phyloP scores from a whole-genome alignment of 2,888 invertebrate genomes.

The Himalopsyche tibetana region DNA sequence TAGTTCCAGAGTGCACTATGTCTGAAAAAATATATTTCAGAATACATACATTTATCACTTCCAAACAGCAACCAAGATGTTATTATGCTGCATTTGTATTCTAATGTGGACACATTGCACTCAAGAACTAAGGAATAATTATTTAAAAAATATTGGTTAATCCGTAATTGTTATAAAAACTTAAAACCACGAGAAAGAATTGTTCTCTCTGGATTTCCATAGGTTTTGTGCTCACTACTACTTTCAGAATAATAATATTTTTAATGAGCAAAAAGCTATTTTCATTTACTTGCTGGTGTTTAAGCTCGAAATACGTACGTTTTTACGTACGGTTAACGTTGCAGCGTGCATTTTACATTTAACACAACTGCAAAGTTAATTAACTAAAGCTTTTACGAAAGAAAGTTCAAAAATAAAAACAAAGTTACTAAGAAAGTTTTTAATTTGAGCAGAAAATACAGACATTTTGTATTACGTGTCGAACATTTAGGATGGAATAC shows the following conservation, averaged over 20 bases:
- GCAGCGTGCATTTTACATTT: conserved; percentile 32
- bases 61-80: too few species aligned
- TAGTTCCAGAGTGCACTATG: too few species aligned
- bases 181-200: too few species aligned
- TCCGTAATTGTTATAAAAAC: too few species aligned
- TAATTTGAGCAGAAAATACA: background rate
- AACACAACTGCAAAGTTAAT: conserved; percentile 11
- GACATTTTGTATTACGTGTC: too few species aligned
- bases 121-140: too few species aligned
- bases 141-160: too few species aligned
- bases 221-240: conserved; percentile 53
- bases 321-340: conserved; percentile 19
- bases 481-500: too few species aligned
- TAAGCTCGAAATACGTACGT: conserved; percentile 3
- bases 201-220: background rate
- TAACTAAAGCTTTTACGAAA: conserved; percentile 20
- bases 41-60: too few species aligned
- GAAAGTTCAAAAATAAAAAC: background rate
- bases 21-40: too few species aligned
- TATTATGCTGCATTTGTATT: too few species aligned
- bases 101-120: too few species aligned
- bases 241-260: conserved; percentile 54
- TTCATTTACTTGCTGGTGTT: conserved; percentile 37
- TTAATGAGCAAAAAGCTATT: conserved; percentile 57
- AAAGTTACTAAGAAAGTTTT: background rate